Evolutionary conservation across 2,113 vertebrate species (phyloP).

Genomic region (Sarotherodon lohbergeri): DNA sequence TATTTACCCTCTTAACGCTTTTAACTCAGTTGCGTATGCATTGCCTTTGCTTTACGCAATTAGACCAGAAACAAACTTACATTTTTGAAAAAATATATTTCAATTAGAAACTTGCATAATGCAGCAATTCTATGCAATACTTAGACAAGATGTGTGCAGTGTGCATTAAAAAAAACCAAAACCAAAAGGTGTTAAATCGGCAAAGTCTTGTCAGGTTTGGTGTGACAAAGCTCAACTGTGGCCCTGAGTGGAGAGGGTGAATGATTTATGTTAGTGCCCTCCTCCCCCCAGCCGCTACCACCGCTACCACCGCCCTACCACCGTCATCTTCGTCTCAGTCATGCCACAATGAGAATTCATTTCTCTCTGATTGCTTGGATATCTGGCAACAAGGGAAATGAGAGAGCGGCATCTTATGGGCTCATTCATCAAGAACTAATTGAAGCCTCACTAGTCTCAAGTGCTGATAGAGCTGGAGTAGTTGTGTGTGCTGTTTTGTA

Average conservation of each 20-base stretch:
- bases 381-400: conserved; percentile 91
- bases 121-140: background rate
- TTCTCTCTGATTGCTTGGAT: conserved; percentile 88
- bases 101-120: background rate
- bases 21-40: background rate
- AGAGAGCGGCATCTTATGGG: conserved; percentile 91
- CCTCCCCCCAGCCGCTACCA: background rate
- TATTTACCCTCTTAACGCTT: background rate
- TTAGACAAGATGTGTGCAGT: background rate
- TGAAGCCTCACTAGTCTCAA: conserved; percentile 94
- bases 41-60: background rate
- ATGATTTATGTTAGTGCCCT: conserved; percentile 38
- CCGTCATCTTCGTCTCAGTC: conserved; percentile 57
- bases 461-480: conserved; percentile 90
- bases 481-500: conserved; percentile 67
- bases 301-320: background rate
- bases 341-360: conserved; percentile 65
- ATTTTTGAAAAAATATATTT: background rate
- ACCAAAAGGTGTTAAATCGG: background rate
- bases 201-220: background rate
- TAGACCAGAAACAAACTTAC: background rate
- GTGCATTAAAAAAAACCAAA: background rate
- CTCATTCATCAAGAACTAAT: conserved; percentile 99
- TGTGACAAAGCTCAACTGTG: conserved; percentile 31
- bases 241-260: conserved; percentile 16